A percentile compares a stretch with the other conserved stretches of the same genome.
Conservation (phyloP, 2,797 vertebrate species). For the Champsocephalus esox region DNA sequence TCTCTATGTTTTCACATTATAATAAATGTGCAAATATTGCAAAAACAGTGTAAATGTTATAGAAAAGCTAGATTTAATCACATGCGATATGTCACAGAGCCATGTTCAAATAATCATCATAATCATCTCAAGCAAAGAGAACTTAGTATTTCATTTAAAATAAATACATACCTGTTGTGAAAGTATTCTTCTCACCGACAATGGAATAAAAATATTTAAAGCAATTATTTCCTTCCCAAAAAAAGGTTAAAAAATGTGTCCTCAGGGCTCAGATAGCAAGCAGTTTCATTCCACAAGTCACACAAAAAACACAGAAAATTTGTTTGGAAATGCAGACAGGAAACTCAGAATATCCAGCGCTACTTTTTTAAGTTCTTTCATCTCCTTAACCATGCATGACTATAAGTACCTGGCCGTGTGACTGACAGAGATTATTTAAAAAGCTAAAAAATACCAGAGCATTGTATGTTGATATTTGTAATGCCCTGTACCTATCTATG, state of each 20-base stretch:
- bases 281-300: slow-evolving; percentile 74
- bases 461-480: slow-evolving; percentile 80
- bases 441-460: slow-evolving; percentile 74
- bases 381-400: slow-evolving; percentile 75
- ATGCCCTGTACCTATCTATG: slow-evolving; percentile 75
- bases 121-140: slow-evolving; percentile 12
- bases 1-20: not conserved
- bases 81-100: not conserved
- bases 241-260: slow-evolving; percentile 44
- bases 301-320: slow-evolving; percentile 64
- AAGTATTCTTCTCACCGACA: slow-evolving; percentile 53
- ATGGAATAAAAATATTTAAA: slow-evolving; percentile 42
- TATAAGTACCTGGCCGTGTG: slow-evolving; percentile 77
- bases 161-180: slow-evolving; percentile 79
- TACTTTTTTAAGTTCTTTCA: slow-evolving; percentile 77
- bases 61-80: slow-evolving; percentile 5
- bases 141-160: not conserved
- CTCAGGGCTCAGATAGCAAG: slow-evolving; percentile 52
- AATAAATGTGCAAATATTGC: not conserved
- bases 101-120: not conserved
- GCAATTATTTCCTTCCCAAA: slow-evolving; percentile 22
- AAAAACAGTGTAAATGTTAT: not conserved
- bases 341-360: slow-evolving; percentile 63
- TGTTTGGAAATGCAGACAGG: slow-evolving; percentile 45
- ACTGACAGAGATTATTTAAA: slow-evolving; percentile 74